Conservation (phyloP, 2,888 invertebrate genomes). For the Volucella bombylans region DNA sequence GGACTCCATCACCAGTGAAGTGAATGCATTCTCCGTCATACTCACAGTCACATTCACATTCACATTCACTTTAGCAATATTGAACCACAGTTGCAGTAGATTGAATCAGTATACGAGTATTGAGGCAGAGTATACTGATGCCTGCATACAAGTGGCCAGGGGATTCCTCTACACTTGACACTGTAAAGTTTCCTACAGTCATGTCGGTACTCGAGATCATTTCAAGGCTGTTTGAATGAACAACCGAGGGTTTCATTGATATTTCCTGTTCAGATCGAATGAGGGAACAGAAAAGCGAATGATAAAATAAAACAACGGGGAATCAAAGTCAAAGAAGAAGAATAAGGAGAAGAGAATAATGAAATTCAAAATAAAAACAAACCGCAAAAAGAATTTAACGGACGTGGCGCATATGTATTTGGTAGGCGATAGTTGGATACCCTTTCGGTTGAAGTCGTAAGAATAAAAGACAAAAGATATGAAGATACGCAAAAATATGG, state of each 20-base stretch:
- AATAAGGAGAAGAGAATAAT: not conserved
- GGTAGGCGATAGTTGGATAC: not conserved
- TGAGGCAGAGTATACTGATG: too few species aligned
- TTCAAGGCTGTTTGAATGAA: not conserved
- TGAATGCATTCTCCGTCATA: conserved; percentile 21
- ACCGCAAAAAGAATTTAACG: not conserved
- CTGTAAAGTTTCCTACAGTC: conserved; percentile 19
- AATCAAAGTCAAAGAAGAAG: not conserved
- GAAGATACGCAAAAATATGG: conserved; percentile 1
- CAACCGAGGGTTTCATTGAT: too few species aligned
- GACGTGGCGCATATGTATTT: conserved; percentile 13
- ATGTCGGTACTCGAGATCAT: not conserved
- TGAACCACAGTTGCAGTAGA: too few species aligned
- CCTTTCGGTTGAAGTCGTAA: not conserved
- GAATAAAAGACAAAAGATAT: not conserved
- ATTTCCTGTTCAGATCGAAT: too few species aligned
- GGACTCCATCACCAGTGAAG: not conserved
- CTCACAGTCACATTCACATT: too few species aligned
- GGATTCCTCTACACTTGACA: not conserved
- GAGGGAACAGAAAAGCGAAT: not conserved
- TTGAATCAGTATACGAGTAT: too few species aligned
- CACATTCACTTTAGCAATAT: conserved; percentile 21
- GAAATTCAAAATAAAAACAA: conserved; percentile 5
- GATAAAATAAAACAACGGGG: not conserved
- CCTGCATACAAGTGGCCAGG: too few species aligned